Evolutionary conservation across 2,888 invertebrate genomes (phyloP).

Genomic region (Alloplasta piceator): DNA sequence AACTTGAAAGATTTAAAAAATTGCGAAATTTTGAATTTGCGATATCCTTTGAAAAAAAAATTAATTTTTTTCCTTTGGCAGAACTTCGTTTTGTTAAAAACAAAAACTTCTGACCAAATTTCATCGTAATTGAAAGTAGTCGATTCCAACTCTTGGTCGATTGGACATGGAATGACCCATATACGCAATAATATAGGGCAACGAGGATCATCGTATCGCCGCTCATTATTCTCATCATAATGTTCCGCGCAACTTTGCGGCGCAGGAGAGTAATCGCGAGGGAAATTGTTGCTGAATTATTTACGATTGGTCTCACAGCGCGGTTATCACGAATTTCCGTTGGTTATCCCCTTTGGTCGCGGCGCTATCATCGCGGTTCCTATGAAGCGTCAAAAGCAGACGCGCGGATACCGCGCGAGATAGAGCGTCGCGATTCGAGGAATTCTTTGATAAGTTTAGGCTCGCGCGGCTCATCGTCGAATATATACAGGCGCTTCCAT

Average conservation of each 20-base stretch:
- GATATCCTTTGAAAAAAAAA: no score
- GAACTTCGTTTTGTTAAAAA: no score
- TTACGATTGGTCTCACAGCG: constrained; percentile 30
- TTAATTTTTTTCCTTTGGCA: no score
- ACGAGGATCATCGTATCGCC: neutral
- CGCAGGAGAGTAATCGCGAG: constrained; percentile 31
- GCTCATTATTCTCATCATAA: constrained; percentile 50
- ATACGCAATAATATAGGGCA: no score
- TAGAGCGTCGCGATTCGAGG: constrained; percentile 54
- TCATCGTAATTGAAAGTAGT: no score
- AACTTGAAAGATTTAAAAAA: no score
- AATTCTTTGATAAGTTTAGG: constrained; percentile 67
- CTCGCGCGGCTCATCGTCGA: constrained; percentile 21
- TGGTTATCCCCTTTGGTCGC: constrained; percentile 44
- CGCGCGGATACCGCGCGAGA: neutral
- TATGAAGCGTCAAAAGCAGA: constrained; percentile 48
- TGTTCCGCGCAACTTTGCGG: constrained; percentile 13
- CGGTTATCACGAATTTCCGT: constrained; percentile 37
- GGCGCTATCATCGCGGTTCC: neutral
- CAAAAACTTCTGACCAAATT: no score
- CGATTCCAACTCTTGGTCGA: no score
- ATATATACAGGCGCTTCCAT: constrained; percentile 5
- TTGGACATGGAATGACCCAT: no score
- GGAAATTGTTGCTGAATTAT: constrained; percentile 57
- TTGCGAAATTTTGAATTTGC: no score